These are phyloP conservation scores for Rhaphigaster nebulosa DNA, from an alignment of 2,888 invertebrate species.

Conservation along the genomic window DNA sequence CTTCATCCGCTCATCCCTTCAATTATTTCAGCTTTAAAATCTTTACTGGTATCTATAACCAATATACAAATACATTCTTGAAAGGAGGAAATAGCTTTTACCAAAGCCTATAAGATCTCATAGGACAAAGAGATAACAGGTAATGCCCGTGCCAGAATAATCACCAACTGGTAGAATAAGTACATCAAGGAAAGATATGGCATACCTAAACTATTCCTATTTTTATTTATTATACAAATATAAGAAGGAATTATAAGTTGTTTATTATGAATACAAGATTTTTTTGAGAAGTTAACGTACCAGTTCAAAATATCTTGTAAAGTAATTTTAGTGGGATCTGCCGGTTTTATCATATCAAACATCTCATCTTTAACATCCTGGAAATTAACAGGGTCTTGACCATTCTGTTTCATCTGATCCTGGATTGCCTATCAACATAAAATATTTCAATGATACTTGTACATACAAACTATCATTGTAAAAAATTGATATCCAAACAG, in stretches of 20 bases:
- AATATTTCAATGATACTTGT: constrained; percentile 39
- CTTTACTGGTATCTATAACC: not conserved
- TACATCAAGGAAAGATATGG: too few relatives aligned
- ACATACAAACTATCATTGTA: not conserved
- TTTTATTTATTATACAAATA: too few relatives aligned
- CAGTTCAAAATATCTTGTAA: constrained; percentile 85
- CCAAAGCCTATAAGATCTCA: too few relatives aligned
- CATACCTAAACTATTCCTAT: too few relatives aligned
- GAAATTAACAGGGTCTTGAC: constrained; percentile 91
- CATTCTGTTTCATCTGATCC: constrained; percentile 88
- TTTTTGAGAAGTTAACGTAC: constrained; percentile 68
- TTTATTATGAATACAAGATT: too few relatives aligned
- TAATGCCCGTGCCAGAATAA: too few relatives aligned
- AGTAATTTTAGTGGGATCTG: constrained; percentile 86
- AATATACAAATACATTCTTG: not conserved
- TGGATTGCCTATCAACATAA: constrained; percentile 80
- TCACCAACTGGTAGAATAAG: too few relatives aligned
- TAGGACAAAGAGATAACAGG: too few relatives aligned
- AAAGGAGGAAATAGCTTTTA: not conserved
- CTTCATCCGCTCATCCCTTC: too few relatives aligned
- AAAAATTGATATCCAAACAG: constrained; percentile 23
- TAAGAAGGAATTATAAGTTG: too few relatives aligned
- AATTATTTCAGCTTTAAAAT: not conserved
- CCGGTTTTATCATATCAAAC: constrained; percentile 97
- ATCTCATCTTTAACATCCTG: constrained; percentile 97